These are phyloP conservation scores for Thalassaphorura encarpata DNA, from an alignment of 1,140 invertebrate genomes.

Conservation along the genomic window DNA sequence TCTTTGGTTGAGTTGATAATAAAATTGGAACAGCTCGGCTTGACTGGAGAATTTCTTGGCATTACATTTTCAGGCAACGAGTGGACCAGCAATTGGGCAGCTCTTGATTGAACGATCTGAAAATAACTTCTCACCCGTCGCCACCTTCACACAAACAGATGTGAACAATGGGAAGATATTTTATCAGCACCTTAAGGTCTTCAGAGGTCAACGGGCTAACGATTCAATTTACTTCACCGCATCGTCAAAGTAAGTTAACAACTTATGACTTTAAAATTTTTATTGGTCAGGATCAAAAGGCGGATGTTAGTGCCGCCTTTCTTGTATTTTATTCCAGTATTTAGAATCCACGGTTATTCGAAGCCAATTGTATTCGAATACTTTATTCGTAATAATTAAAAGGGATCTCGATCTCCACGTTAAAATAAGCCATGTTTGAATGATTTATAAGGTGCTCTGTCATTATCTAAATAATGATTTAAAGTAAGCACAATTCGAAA, in stretches of 20 bases:
- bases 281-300: not conserved
- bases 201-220: slow-evolving; percentile 20
- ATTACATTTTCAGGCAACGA: slow-evolving; percentile 10
- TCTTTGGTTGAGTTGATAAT: too few relatives aligned
- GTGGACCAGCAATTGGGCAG: slow-evolving; percentile 26
- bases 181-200: slow-evolving; percentile 28
- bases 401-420: too few relatives aligned
- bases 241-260: slow-evolving; percentile 19
- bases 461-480: too few relatives aligned
- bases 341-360: too few relatives aligned
- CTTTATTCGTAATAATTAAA: too few relatives aligned
- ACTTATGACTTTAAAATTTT: not conserved
- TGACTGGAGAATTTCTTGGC: too few relatives aligned
- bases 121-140: slow-evolving; percentile 24
- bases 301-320: not conserved
- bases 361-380: too few relatives aligned
- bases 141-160: slow-evolving; percentile 29
- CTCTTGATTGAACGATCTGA: slow-evolving; percentile 24
- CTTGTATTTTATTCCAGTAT: not conserved
- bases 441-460: too few relatives aligned
- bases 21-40: too few relatives aligned
- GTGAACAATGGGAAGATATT: slow-evolving; percentile 32
- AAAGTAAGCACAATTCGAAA: too few relatives aligned
- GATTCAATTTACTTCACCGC: slow-evolving; percentile 25
- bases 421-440: too few relatives aligned